Evolutionary conservation across 2,888 invertebrate genomes (phyloP).

Genomic region (Patella depressa): DNA sequence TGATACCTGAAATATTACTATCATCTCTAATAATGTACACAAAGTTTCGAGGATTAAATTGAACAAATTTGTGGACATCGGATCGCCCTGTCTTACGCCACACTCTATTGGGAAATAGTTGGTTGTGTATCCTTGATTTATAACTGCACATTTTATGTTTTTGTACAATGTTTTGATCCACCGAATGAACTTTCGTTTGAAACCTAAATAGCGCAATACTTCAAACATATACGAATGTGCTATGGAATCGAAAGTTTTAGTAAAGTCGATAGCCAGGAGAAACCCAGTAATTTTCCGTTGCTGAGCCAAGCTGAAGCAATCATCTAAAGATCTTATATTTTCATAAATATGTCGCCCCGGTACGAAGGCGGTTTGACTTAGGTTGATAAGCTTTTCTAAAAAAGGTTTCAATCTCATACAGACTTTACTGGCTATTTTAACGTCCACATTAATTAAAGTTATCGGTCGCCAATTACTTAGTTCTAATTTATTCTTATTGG

Average conservation of each 20-base stretch:
- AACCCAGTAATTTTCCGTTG: neutral
- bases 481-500: neutral
- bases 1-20: neutral
- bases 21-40: neutral
- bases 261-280: neutral
- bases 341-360: too few relatives aligned
- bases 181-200: neutral
- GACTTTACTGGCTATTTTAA: neutral
- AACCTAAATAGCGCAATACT: neutral
- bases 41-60: neutral
- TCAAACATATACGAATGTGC: neutral
- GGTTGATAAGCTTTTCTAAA: neutral
- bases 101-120: neutral
- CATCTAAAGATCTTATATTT: too few relatives aligned
- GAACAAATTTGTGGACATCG: neutral
- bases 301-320: neutral
- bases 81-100: neutral
- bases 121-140: neutral
- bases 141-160: neutral
- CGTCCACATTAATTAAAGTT: neutral
- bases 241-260: neutral
- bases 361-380: neutral
- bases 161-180: neutral
- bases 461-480: neutral
- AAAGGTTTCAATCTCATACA: neutral